phyloP scores from a whole-genome alignment of 2,113 vertebrate species.

The Pitta sordida region DNA sequence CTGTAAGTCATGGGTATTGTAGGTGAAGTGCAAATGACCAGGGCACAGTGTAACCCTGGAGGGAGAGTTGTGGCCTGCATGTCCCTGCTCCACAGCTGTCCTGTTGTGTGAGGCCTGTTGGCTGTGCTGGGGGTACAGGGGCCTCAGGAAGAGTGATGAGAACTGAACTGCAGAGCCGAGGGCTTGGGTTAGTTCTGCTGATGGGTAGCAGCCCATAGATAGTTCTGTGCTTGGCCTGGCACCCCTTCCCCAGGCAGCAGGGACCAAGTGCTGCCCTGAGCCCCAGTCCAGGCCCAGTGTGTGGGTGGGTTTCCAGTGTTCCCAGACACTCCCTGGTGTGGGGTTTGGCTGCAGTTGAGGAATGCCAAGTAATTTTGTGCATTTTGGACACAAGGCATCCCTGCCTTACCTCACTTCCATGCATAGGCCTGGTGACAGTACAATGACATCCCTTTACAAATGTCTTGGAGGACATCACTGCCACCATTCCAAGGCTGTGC shows the following conservation, averaged over 20 bases:
- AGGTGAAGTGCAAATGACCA: neutral
- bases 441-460: neutral
- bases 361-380: neutral
- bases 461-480: neutral
- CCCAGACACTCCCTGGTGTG: neutral
- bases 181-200: neutral
- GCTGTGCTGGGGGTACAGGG: neutral
- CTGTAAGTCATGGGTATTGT: neutral
- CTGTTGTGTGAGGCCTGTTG: neutral
- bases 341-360: rapidly evolving
- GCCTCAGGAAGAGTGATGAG: neutral
- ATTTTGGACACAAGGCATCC: neutral
- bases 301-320: neutral
- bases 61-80: neutral
- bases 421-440: neutral
- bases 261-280: neutral
- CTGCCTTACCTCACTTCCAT: neutral
- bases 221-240: neutral
- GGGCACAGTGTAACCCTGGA: neutral
- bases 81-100: neutral
- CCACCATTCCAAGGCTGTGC: neutral
- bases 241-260: neutral
- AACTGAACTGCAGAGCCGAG: neutral
- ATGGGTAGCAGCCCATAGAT: neutral
- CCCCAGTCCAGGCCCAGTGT: neutral